Conservation (phyloP, 2,797 vertebrate genomes). For the Tangara arthus region DNA sequence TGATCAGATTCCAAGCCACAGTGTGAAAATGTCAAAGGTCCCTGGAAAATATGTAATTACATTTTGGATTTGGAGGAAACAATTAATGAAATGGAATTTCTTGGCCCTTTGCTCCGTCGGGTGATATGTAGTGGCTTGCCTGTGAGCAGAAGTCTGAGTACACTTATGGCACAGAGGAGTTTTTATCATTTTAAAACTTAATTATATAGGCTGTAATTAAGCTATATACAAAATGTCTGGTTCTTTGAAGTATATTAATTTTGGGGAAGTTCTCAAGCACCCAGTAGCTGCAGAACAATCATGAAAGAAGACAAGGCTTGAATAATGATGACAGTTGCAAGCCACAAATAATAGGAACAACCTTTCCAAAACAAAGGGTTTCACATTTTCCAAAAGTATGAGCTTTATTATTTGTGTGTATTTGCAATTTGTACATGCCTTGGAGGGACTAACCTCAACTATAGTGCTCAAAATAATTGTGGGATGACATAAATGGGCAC, state of each 20-base stretch:
- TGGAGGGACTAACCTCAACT: conserved; percentile 56
- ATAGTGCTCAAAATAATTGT: conserved; percentile 47
- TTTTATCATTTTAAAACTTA: conserved; percentile 65
- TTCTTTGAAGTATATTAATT: conserved; percentile 66
- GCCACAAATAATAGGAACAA: conserved; percentile 52
- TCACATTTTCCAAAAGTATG: conserved; percentile 62
- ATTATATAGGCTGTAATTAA: conserved; percentile 66
- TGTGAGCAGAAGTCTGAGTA: conserved; percentile 42
- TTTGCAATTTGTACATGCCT: conserved; percentile 67
- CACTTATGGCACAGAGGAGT: conserved; percentile 22
- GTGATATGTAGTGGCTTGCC: conserved; percentile 60
- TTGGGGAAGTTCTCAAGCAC: conserved; percentile 61
- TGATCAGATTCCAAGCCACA: conserved; percentile 38
- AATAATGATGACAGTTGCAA: conserved; percentile 69
- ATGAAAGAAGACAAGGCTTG: conserved; percentile 52
- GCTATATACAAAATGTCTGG: conserved; percentile 53
- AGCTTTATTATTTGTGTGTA: conserved; percentile 61
- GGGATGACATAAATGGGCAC: conserved; percentile 56
- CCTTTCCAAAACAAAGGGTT: conserved; percentile 49
- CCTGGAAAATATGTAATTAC: conserved; percentile 58
- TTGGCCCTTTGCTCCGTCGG: conserved; percentile 8
- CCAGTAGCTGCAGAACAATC: conserved; percentile 56
- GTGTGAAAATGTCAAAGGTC: conserved; percentile 60
- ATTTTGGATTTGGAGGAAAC: conserved; percentile 62
- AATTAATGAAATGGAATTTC: conserved; percentile 69